These are phyloP conservation scores for Aleiodes testaceus DNA, from an alignment of 2,888 invertebrate genomes.

Conservation along the genomic window DNA sequence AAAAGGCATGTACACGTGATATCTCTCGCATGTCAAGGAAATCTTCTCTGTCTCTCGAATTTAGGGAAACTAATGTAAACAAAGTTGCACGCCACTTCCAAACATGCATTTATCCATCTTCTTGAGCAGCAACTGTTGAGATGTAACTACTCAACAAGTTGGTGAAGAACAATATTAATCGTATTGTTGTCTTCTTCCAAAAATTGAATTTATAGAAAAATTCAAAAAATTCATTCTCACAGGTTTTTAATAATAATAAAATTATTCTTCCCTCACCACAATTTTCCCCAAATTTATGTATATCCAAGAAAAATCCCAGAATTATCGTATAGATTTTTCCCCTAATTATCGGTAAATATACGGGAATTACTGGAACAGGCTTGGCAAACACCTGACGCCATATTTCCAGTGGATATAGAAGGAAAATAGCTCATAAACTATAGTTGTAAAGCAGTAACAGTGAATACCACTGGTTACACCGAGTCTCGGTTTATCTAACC, in stretches of 20 bases:
- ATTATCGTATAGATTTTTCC: neutral
- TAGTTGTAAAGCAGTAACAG: too few relatives aligned
- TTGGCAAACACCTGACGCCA: slow-evolving; percentile 10
- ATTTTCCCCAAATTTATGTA: too few relatives aligned
- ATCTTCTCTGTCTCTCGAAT: too few relatives aligned
- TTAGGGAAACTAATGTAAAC: too few relatives aligned
- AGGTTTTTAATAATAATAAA: neutral
- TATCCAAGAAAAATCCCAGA: neutral
- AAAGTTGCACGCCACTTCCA: too few relatives aligned
- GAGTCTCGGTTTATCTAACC: slow-evolving; percentile 62
- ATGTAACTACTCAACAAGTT: slow-evolving; percentile 30
- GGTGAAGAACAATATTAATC: slow-evolving; percentile 7
- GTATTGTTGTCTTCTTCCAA: too few relatives aligned
- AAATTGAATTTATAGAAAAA: neutral
- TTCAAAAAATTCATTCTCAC: neutral
- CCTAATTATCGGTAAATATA: neutral
- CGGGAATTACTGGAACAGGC: too few relatives aligned
- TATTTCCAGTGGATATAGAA: neutral
- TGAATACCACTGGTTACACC: slow-evolving; percentile 3
- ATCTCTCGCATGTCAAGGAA: too few relatives aligned
- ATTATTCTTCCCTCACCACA: neutral
- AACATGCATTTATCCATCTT: too few relatives aligned
- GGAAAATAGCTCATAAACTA: too few relatives aligned
- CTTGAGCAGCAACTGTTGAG: neutral
- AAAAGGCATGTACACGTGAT: too few relatives aligned